A percentile compares a stretch with the other conserved stretches of the same genome.
Evolutionary conservation across 1,140 invertebrate genomes (phyloP).

Genomic region (Brachionus plicatilis): DNA sequence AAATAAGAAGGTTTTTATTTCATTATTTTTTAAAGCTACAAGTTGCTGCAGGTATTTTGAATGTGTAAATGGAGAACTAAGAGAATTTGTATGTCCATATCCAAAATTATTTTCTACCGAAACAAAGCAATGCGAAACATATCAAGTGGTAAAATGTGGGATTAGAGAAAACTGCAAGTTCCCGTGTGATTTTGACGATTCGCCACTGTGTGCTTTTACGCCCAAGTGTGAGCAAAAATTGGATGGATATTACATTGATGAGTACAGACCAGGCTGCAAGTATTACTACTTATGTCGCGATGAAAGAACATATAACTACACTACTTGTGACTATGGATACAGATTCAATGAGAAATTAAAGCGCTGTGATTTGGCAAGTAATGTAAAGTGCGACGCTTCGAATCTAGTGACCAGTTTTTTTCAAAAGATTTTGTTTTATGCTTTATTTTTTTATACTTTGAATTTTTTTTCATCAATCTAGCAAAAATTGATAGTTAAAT

Average conservation of each 20-base stretch:
- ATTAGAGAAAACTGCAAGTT: constrained; percentile 29
- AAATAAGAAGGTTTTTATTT: no score
- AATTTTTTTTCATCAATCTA: not conserved
- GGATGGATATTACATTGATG: constrained; percentile 29
- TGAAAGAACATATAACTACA: constrained; percentile 37
- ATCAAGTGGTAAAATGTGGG: constrained; percentile 39
- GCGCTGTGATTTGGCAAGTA: not conserved
- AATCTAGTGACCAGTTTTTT: not conserved
- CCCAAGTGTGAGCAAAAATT: constrained; percentile 27
- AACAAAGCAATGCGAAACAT: constrained; percentile 38
- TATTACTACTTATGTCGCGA: constrained; percentile 36
- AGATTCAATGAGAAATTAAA: constrained; percentile 33
- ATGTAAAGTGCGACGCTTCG: constrained; percentile 30
- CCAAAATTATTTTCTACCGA: constrained; percentile 19
- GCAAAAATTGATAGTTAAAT: not conserved
- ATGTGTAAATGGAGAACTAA: constrained; percentile 38
- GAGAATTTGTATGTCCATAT: constrained; percentile 33
- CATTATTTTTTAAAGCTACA: not conserved
- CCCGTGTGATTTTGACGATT: constrained; percentile 39
- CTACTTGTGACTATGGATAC: constrained; percentile 32
- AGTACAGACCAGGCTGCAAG: constrained; percentile 34
- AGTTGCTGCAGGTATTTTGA: constrained; percentile 40
- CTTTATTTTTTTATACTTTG: not conserved
- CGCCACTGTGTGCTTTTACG: constrained; percentile 37
- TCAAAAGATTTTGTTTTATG: not conserved